A percentile compares a stretch with the other conserved stretches of the same genome.
Evolutionary conservation across 1,140 invertebrate genomes (phyloP).

Genomic region (Bombus polaris): DNA sequence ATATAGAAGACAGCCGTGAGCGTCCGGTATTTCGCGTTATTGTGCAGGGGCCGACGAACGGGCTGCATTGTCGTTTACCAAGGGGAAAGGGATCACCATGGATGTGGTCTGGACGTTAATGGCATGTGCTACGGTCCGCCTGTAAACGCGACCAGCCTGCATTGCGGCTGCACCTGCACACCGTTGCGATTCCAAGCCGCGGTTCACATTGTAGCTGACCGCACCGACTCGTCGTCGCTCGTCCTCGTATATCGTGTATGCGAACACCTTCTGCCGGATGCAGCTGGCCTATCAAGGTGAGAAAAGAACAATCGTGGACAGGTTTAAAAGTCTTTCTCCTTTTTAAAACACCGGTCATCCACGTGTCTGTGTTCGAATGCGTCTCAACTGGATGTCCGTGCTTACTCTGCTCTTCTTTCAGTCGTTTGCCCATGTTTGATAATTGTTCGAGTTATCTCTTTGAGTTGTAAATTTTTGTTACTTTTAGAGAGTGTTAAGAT

Average conservation of each 20-base stretch:
- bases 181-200: slow-evolving; percentile 22
- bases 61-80: slow-evolving; percentile 42
- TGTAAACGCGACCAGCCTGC: slow-evolving; percentile 49
- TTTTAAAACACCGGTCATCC: slow-evolving; percentile 36
- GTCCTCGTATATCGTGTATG: neutral
- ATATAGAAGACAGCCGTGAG: slow-evolving; percentile 44
- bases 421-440: too few species aligned
- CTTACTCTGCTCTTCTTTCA: neutral
- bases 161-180: slow-evolving; percentile 51
- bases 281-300: slow-evolving; percentile 6
- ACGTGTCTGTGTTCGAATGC: neutral
- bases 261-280: slow-evolving; percentile 16
- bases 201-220: slow-evolving; percentile 20
- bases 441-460: too few species aligned
- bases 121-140: slow-evolving; percentile 55
- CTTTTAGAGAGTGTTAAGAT: too few species aligned
- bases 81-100: slow-evolving; percentile 60
- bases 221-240: neutral
- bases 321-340: slow-evolving; percentile 3
- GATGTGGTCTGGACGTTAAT: slow-evolving; percentile 69
- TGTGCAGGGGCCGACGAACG: slow-evolving; percentile 25
- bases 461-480: too few species aligned
- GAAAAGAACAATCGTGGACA: neutral
- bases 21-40: slow-evolving; percentile 58
- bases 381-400: too few species aligned